Evolutionary conservation across 2,888 invertebrate genomes (phyloP).

Genomic region (Hofmannophila pseudospretella): DNA sequence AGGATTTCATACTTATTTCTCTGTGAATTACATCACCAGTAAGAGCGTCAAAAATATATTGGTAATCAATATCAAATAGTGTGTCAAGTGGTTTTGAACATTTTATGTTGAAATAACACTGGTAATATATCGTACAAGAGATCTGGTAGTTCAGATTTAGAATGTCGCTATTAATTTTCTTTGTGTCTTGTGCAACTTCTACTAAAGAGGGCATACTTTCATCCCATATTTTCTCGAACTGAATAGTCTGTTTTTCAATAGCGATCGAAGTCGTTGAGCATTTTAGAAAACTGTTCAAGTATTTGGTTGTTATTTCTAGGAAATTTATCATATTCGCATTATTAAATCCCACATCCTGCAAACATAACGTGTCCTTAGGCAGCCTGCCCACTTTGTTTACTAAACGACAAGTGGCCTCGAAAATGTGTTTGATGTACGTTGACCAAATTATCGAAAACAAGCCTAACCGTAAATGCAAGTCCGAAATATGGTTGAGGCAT

Average conservation of each 20-base stretch:
- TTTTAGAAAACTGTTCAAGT: conserved; percentile 63
- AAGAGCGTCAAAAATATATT: conserved; percentile 75
- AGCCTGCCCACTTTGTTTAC: conserved; percentile 89
- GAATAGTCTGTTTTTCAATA: conserved; percentile 56
- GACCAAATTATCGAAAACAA: conserved; percentile 93
- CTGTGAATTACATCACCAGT: conserved; percentile 61
- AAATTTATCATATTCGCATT: conserved; percentile 78
- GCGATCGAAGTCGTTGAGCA: conserved; percentile 54
- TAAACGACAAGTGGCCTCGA: conserved; percentile 86
- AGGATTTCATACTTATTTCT: conserved; percentile 78
- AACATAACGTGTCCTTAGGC: conserved; percentile 90
- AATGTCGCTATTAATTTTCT: conserved; percentile 84
- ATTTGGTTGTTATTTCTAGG: conserved; percentile 60
- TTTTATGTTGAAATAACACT: conserved; percentile 87
- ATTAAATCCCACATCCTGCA: conserved; percentile 85
- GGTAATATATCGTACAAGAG: conserved; percentile 85
- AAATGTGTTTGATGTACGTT: conserved; percentile 88
- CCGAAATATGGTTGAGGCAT: conserved; percentile 82
- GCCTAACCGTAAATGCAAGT: conserved; percentile 84
- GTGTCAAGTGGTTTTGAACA: conserved; percentile 83
- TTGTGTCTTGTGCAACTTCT: conserved; percentile 87
- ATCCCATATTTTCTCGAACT: conserved; percentile 82
- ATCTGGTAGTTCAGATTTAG: conserved; percentile 90
- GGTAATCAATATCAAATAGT: conserved; percentile 86
- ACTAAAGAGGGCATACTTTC: conserved; percentile 83